Evolutionary conservation across 2,888 invertebrate genomes (phyloP).

Genomic region (Oscheius sp.): DNA sequence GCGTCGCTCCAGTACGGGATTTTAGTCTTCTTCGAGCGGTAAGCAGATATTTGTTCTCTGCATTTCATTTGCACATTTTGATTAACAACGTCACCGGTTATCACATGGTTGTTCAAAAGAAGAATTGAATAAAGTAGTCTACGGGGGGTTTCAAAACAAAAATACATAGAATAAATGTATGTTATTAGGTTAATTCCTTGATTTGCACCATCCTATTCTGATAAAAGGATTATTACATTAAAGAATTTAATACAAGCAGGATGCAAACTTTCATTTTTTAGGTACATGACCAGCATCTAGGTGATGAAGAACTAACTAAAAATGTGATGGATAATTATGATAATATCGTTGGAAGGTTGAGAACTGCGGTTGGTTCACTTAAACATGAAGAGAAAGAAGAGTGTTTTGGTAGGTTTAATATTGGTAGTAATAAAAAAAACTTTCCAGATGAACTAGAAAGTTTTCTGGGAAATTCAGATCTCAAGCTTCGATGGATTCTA

Average conservation of each 20-base stretch:
- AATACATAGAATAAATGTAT: too few relatives aligned
- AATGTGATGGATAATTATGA: constrained; percentile 14
- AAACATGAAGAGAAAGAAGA: not conserved
- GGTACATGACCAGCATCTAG: constrained; percentile 10
- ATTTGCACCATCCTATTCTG: not conserved
- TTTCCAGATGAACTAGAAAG: constrained; percentile 15
- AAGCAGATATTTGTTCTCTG: too few relatives aligned
- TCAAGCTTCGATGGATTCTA: constrained; percentile 2
- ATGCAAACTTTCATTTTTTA: not conserved
- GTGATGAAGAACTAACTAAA: not conserved
- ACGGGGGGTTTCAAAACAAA: too few relatives aligned
- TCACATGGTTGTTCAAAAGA: too few relatives aligned
- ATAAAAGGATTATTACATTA: not conserved
- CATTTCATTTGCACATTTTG: too few relatives aligned
- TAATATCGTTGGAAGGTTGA: not conserved
- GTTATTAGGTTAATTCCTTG: too few relatives aligned
- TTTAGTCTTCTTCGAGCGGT: too few relatives aligned
- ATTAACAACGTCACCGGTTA: too few relatives aligned
- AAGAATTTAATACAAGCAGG: not conserved
- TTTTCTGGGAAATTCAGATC: not conserved
- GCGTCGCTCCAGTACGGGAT: too few relatives aligned
- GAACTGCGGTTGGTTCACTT: not conserved
- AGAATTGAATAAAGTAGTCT: too few relatives aligned
- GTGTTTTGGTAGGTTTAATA: not conserved
- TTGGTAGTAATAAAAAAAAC: not conserved